phyloP scores from a whole-genome alignment of 2,888 invertebrate species.

The Lasioglossum lativentre region DNA sequence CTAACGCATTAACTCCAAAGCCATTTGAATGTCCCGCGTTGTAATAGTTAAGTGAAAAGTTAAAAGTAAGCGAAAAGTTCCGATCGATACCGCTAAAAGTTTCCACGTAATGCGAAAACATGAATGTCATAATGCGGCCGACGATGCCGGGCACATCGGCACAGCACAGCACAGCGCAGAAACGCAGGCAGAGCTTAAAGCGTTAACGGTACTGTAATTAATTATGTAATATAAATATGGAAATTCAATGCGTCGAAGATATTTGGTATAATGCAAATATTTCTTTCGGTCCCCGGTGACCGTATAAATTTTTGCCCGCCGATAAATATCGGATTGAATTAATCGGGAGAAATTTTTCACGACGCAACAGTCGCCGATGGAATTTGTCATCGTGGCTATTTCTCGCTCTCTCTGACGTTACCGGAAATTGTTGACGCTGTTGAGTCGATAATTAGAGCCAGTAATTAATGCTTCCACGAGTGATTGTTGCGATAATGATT shows the following conservation, averaged over 20 bases:
- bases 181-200: neutral
- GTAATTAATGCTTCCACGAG: neutral
- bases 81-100: constrained; percentile 22
- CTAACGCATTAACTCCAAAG: neutral
- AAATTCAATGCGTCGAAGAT: constrained; percentile 21
- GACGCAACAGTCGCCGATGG: neutral
- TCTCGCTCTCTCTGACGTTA: neutral
- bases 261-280: constrained; percentile 8
- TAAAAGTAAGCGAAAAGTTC: constrained; percentile 4
- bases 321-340: neutral
- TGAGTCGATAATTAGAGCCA: neutral
- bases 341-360: neutral
- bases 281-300: neutral
- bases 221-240: constrained; percentile 25
- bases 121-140: constrained; percentile 6
- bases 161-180: neutral
- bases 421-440: neutral
- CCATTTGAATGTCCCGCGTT: neutral
- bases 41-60: constrained; percentile 18
- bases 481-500: neutral
- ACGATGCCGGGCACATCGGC: neutral
- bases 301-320: neutral
- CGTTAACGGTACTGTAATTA: constrained; percentile 17
- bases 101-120: constrained; percentile 28
- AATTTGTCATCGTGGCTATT: neutral